Conservation (phyloP, 2,113 vertebrate species). For the Eurypyga helias region DNA sequence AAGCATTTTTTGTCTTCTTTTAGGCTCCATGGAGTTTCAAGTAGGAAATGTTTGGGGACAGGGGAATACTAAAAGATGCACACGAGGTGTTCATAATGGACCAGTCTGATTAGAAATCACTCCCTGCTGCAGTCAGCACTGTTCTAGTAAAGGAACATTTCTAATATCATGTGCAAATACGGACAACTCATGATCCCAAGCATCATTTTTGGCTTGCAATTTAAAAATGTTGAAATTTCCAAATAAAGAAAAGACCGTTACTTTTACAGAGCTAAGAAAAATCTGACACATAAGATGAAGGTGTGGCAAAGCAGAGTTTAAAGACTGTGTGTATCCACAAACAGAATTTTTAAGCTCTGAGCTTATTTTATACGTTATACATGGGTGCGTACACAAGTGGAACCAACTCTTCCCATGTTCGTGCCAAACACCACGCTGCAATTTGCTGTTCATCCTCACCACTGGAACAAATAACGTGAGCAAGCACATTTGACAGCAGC, state of each 20-base stretch:
- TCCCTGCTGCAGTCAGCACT: background rate
- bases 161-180: background rate
- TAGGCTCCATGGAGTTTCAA: background rate
- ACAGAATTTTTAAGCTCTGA: background rate
- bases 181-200: background rate
- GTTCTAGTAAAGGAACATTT: background rate
- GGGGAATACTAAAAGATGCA: background rate
- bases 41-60: background rate
- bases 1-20: background rate
- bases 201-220: background rate
- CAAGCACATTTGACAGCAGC: background rate
- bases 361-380: background rate
- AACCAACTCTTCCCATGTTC: background rate
- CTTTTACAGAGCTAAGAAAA: background rate
- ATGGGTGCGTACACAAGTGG: background rate
- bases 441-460: slow-evolving; percentile 10
- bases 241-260: background rate
- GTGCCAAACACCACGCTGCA: background rate
- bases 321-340: background rate
- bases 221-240: background rate
- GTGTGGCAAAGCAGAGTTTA: background rate
- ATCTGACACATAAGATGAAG: background rate
- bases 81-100: background rate
- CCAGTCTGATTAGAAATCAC: background rate
- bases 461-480: slow-evolving; percentile 14